Conservation (phyloP, 1,140 invertebrate species). For the Contarinia nasturtii region DNA sequence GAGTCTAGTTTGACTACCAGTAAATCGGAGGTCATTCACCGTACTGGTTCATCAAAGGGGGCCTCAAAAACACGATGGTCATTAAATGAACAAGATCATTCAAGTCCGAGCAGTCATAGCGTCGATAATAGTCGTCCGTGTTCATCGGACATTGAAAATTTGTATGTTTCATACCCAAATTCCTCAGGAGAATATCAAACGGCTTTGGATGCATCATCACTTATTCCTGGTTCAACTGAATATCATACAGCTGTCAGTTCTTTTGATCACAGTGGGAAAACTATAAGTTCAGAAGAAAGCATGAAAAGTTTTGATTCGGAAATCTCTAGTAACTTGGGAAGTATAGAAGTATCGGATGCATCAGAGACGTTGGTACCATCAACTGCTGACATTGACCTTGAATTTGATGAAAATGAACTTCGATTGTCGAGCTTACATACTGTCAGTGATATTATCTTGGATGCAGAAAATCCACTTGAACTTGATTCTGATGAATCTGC, state of each 20-base stretch:
- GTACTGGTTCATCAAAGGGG: slow-evolving; percentile 30
- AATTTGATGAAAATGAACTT: neutral
- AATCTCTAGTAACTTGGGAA: slow-evolving; percentile 69
- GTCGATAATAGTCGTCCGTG: slow-evolving; percentile 69
- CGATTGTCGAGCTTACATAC: neutral
- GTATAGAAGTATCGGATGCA: slow-evolving; percentile 71
- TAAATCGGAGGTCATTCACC: slow-evolving; percentile 25
- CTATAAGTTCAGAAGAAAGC: slow-evolving; percentile 67
- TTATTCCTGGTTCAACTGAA: slow-evolving; percentile 45
- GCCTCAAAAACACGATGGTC: slow-evolving; percentile 35
- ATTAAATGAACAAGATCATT: slow-evolving; percentile 47
- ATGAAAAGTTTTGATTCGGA: slow-evolving; percentile 77
- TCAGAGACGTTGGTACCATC: slow-evolving; percentile 80
- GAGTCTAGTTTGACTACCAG: slow-evolving; percentile 12
- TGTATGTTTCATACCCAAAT: slow-evolving; percentile 33
- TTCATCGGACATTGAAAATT: slow-evolving; percentile 70
- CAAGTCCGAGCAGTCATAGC: slow-evolving; percentile 72
- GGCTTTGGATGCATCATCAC: slow-evolving; percentile 51
- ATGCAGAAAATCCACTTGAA: slow-evolving; percentile 8
- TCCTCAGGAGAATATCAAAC: slow-evolving; percentile 72
- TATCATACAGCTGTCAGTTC: slow-evolving; percentile 62
- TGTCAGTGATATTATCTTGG: slow-evolving; percentile 11
- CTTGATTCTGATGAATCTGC: slow-evolving; percentile 28
- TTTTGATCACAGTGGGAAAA: slow-evolving; percentile 22
- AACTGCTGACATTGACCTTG: slow-evolving; percentile 32